Evolutionary conservation across 2,888 invertebrate genomes (phyloP).

Genomic region (Tipula confusa): DNA sequence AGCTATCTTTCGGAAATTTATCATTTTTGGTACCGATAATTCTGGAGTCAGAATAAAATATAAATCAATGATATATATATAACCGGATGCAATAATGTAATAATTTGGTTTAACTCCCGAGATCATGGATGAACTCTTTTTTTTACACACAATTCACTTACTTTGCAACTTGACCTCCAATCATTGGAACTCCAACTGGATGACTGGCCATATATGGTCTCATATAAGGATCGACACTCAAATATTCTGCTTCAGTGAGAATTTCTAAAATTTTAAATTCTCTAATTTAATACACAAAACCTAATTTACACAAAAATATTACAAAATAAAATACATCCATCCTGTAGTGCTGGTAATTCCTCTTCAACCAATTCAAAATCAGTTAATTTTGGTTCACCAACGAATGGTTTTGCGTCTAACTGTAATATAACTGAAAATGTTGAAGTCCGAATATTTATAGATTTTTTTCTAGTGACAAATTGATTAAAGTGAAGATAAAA

Average conservation of each 20-base stretch:
- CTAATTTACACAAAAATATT: too few species aligned
- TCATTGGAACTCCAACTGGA: conserved; percentile 60
- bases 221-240: conserved; percentile 72
- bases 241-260: conserved; percentile 61
- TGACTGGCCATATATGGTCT: conserved; percentile 55
- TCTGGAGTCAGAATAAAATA: conserved; percentile 51
- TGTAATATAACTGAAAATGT: too few species aligned
- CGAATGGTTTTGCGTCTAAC: conserved; percentile 64
- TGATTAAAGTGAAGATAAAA: too few species aligned
- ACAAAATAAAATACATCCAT: conserved; percentile 68
- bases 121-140: too few species aligned
- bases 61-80: too few species aligned
- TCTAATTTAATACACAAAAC: too few species aligned
- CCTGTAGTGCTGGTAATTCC: conserved; percentile 58
- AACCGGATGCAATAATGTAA: too few species aligned
- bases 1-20: conserved; percentile 60
- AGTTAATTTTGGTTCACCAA: conserved; percentile 60
- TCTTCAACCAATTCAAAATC: conserved; percentile 67
- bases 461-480: too few species aligned
- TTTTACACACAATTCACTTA: too few species aligned
- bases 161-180: conserved; percentile 65
- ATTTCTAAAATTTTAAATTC: conserved; percentile 56
- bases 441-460: too few species aligned
- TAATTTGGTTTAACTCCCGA: too few species aligned
- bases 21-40: conserved; percentile 63